A percentile compares a stretch with the other conserved stretches of the same genome.
Conservation (phyloP, 2,888 invertebrate species). For the Epistrophe grossulariae region DNA sequence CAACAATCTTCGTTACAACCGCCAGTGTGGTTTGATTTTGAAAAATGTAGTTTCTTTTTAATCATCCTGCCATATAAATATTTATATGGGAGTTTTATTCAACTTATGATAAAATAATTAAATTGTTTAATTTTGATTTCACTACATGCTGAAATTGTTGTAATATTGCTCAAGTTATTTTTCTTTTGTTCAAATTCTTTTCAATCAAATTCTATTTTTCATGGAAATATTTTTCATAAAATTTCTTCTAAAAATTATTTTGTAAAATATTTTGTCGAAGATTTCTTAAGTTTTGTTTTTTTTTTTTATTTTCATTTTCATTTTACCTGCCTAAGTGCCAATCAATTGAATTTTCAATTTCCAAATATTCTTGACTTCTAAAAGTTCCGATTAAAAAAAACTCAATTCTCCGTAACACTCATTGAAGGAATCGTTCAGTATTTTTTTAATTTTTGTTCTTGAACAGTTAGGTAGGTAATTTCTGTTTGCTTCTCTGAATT, state of each 20-base stretch:
- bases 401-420: neutral
- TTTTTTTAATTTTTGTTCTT: neutral
- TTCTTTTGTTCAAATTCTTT: too few relatives aligned
- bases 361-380: neutral
- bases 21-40: too few relatives aligned
- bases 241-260: neutral
- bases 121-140: too few relatives aligned
- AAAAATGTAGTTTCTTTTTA: too few relatives aligned
- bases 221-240: too few relatives aligned
- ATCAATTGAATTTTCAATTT: neutral
- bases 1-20: too few relatives aligned
- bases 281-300: neutral
- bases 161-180: too few relatives aligned
- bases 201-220: too few relatives aligned
- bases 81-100: too few relatives aligned
- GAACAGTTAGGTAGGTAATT: neutral
- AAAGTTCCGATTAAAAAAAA: neutral
- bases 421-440: neutral
- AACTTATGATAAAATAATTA: too few relatives aligned
- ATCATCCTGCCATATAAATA: too few relatives aligned
- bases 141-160: too few relatives aligned
- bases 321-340: neutral
- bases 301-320: neutral
- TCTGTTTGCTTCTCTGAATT: conserved; percentile 4
- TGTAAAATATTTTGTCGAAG: neutral